Evolutionary conservation across 2,888 invertebrate genomes (phyloP).

Genomic region (Dryomyza anilis): DNA sequence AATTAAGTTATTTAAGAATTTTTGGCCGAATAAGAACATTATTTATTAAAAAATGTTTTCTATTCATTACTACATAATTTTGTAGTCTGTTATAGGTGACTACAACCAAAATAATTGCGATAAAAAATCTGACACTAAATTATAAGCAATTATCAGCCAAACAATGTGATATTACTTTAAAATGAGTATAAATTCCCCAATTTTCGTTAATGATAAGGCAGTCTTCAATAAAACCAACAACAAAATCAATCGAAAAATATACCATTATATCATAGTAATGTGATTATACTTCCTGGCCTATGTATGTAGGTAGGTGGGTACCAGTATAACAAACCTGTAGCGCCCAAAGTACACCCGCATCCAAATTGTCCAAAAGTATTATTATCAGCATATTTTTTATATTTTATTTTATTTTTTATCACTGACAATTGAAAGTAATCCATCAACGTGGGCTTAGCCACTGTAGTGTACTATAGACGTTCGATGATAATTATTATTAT

Average conservation of each 20-base stretch:
- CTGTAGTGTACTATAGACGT: not conserved
- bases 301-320: not conserved
- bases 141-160: conserved; percentile 52
- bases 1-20: not conserved
- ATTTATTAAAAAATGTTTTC: not conserved
- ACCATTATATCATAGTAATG: no score
- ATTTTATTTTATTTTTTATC: not conserved
- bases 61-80: not conserved
- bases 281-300: no score
- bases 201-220: conserved; percentile 30
- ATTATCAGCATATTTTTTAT: not conserved
- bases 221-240: no score
- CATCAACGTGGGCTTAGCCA: conserved; percentile 29
- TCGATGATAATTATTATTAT: not conserved
- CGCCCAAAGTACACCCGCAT: conserved; percentile 3
- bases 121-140: conserved; percentile 44
- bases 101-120: not conserved
- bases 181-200: conserved; percentile 46
- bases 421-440: conserved; percentile 23
- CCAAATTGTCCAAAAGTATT: no score
- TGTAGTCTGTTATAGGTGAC: not conserved
- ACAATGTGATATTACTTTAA: conserved; percentile 46
- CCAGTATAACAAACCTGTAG: not conserved
- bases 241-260: no score
- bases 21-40: not conserved